These are phyloP conservation scores for Cheilosia urbana DNA, from an alignment of 2,888 invertebrate species.

Conservation along the genomic window DNA sequence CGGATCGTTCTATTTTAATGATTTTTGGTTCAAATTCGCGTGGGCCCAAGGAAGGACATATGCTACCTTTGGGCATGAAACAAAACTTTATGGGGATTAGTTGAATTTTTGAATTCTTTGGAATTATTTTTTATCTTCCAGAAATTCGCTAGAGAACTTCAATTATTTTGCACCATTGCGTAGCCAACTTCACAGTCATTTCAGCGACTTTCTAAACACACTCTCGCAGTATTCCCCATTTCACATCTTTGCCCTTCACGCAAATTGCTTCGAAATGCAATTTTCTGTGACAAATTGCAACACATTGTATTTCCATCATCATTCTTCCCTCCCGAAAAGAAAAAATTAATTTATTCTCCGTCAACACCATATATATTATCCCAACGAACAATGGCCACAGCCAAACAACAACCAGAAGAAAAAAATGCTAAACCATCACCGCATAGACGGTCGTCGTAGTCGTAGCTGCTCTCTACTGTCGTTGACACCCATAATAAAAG, in stretches of 20 bases:
- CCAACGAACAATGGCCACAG: slow-evolving; percentile 44
- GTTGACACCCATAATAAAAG: slow-evolving; percentile 73
- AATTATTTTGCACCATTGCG: neutral
- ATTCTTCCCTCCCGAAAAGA: slow-evolving; percentile 21
- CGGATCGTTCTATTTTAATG: too few relatives aligned
- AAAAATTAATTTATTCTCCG: slow-evolving; percentile 74
- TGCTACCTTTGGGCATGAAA: too few relatives aligned
- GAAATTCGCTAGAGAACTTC: neutral
- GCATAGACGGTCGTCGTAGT: slow-evolving; percentile 36
- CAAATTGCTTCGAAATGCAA: slow-evolving; percentile 73
- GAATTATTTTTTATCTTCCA: neutral
- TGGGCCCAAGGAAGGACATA: too few relatives aligned
- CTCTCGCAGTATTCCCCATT: slow-evolving; percentile 15
- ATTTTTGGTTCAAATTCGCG: too few relatives aligned
- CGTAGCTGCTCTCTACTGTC: slow-evolving; percentile 58
- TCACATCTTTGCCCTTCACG: neutral
- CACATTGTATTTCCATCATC: slow-evolving; percentile 67
- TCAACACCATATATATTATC: slow-evolving; percentile 67
- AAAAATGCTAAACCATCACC: slow-evolving; percentile 36
- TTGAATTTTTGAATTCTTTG: too few relatives aligned
- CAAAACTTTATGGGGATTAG: too few relatives aligned
- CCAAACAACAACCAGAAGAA: slow-evolving; percentile 27
- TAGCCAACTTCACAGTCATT: neutral
- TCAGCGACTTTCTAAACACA: slow-evolving; percentile 16
- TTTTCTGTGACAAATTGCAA: slow-evolving; percentile 74